phyloP scores from a whole-genome alignment of 1,140 invertebrate genomes.

The Catajapyx aquilonaris region DNA sequence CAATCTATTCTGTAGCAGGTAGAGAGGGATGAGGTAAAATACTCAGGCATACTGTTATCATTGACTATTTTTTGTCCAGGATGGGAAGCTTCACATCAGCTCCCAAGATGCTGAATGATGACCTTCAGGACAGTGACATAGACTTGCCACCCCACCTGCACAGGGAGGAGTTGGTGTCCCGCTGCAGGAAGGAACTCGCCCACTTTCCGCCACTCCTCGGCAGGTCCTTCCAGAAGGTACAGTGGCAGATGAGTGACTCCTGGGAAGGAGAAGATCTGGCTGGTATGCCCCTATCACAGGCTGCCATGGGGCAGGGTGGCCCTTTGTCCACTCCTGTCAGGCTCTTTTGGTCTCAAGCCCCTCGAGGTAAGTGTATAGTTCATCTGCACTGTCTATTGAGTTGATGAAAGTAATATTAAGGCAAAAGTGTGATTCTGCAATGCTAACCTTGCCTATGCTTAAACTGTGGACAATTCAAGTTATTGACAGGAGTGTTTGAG shows the following conservation, averaged over 20 bases:
- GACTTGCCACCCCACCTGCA: constrained; percentile 25
- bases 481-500: too few species aligned
- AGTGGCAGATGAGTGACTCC: constrained; percentile 6
- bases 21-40: too few species aligned
- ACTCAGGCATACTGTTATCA: too few species aligned
- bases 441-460: too few species aligned
- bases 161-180: constrained; percentile 26
- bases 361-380: background rate
- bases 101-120: constrained; percentile 39
- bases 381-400: background rate
- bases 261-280: constrained; percentile 1
- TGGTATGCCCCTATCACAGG: background rate
- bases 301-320: background rate
- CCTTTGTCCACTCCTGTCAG: background rate
- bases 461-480: too few species aligned
- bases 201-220: constrained; percentile 21
- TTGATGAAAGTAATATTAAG: too few species aligned
- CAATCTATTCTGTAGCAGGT: too few species aligned
- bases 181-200: constrained; percentile 25
- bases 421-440: too few species aligned
- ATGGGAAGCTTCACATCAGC: constrained; percentile 51
- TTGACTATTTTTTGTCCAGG: constrained; percentile 31
- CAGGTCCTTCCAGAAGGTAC: constrained; percentile 21
- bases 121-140: constrained; percentile 36
- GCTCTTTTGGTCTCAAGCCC: background rate